Evolutionary conservation across 2,797 vertebrate species (phyloP), one percentile per base, ranked within the genome.

Genomic region (Coracias cyanogaster): DNA sequence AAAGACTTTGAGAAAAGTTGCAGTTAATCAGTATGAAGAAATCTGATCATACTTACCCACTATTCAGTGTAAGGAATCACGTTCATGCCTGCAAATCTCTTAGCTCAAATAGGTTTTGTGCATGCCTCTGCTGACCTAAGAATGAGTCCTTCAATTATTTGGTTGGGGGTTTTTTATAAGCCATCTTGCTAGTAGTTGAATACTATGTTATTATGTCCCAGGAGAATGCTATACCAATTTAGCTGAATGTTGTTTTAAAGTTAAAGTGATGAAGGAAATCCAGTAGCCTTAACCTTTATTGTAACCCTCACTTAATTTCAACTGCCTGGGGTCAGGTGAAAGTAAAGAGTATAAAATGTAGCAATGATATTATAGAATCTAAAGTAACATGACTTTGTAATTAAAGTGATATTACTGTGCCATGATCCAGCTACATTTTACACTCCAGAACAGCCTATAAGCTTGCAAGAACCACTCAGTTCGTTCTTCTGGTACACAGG

Each of bases 201-300:
- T 77, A 28, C 2, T 7, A 2, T 3, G 8, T 48, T 88, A 93
- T 66, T 90, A 51, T 41, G 33, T 82, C 35, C 18, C 62, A 62
- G 48, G 20, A 79, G 73, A 90, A 66, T 4, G 22, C 20, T 60
- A 8, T 45, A 73, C 10, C 70, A 77, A 79, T 94, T 84, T 49
- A 62, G 14, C 13, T 22, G 9, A 84, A 29, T 49, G 61, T 86
- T 91, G 72, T 85, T 96, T 96, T 93, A 90, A 96, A 94, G 25
- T 83, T 95, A 90, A 71, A 96, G 29, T 8, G n/a, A 65, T 82
- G 64, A 94, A 26, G 35, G n/a, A 72, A 95, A 94, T 94, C 79
- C 87, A 84, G 57, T 22, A 93, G 71, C 55, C 37, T 35, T 95
- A 61, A 61, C 39, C 62, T 92, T 89, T 91, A 49, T 60, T 82